Conservation (phyloP, 2,113 vertebrate genomes). For the Salminus brasiliensis region DNA sequence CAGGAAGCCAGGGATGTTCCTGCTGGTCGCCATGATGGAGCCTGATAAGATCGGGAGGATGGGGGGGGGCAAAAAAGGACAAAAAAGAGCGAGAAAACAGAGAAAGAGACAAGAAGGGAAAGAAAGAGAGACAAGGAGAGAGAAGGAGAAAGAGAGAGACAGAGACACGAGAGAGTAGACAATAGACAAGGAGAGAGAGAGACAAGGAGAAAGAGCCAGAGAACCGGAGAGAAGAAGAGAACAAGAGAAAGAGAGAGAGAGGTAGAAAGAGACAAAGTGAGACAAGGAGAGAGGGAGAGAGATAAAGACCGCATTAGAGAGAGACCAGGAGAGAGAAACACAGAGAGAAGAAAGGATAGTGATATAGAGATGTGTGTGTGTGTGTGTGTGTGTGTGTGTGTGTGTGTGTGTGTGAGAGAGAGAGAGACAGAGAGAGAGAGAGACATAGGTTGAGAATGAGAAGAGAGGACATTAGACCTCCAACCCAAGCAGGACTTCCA, state of each 20-base stretch:
- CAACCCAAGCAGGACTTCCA: slow-evolving; percentile 36
- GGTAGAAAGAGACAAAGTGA: neutral
- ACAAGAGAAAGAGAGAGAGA: neutral
- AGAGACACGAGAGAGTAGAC: neutral
- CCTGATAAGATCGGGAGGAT: slow-evolving; percentile 62
- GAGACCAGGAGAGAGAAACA: neutral
- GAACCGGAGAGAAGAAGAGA: slow-evolving; percentile 62
- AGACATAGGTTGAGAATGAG: neutral
- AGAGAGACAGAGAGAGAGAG: too few relatives aligned
- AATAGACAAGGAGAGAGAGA: too few relatives aligned
- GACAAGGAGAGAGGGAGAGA: neutral
- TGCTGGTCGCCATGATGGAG: slow-evolving; percentile 56
- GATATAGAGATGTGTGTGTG: too few relatives aligned
- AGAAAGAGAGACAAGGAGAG: neutral
- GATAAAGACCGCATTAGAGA: too few relatives aligned
- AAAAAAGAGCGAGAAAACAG: neutral
- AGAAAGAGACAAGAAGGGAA: neutral
- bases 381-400: too few relatives aligned
- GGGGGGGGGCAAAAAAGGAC: neutral
- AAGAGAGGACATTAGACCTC: slow-evolving; percentile 25
- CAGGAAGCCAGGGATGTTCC: slow-evolving; percentile 66
- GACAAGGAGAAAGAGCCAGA: too few relatives aligned
- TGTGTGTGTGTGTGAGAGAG: too few relatives aligned
- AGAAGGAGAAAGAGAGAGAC: neutral
- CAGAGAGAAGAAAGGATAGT: neutral